Percentiles rank a stretch among this genome's conserved stretches.
Conservation (phyloP, 2,113 vertebrate species). For the Festucalex cinctus region DNA sequence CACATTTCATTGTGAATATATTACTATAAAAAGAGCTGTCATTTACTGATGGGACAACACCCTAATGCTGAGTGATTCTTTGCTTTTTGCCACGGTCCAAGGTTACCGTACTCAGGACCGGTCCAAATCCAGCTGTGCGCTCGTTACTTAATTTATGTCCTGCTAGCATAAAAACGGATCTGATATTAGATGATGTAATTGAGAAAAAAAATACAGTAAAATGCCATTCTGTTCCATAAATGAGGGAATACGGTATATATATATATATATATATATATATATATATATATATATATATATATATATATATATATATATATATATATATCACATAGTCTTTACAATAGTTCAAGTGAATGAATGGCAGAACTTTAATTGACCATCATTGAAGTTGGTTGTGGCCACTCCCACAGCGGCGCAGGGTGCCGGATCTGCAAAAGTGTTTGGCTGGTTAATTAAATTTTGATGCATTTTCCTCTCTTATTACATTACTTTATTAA, state of each 20-base stretch:
- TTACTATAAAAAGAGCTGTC: slow-evolving; percentile 32
- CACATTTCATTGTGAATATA: slow-evolving; percentile 37
- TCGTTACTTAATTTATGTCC: slow-evolving; percentile 27
- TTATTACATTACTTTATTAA: too few species aligned
- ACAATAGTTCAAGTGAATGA: too few species aligned
- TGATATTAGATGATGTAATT: slow-evolving; percentile 33
- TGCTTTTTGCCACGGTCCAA: slow-evolving; percentile 9
- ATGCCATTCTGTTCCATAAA: slow-evolving; percentile 25
- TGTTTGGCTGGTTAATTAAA: too few species aligned
- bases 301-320: too few species aligned
- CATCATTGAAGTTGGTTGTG: too few species aligned
- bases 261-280: too few species aligned
- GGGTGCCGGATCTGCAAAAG: too few species aligned
- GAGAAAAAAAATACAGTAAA: slow-evolving; percentile 25
- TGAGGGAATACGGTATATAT: slow-evolving; percentile 16
- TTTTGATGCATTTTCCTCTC: too few species aligned
- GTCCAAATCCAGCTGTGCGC: slow-evolving; percentile 13
- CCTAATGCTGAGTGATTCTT: slow-evolving; percentile 27
- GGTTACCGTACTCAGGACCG: slow-evolving; percentile 15
- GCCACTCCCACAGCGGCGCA: too few species aligned
- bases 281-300: too few species aligned
- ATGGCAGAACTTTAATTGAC: too few species aligned
- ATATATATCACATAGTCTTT: too few species aligned
- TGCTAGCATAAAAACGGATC: slow-evolving; percentile 16
- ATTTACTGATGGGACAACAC: slow-evolving; percentile 40